Evolutionary conservation across 2,113 vertebrate genomes (phyloP).

Genomic region (Cyrtonyx montezumae): DNA sequence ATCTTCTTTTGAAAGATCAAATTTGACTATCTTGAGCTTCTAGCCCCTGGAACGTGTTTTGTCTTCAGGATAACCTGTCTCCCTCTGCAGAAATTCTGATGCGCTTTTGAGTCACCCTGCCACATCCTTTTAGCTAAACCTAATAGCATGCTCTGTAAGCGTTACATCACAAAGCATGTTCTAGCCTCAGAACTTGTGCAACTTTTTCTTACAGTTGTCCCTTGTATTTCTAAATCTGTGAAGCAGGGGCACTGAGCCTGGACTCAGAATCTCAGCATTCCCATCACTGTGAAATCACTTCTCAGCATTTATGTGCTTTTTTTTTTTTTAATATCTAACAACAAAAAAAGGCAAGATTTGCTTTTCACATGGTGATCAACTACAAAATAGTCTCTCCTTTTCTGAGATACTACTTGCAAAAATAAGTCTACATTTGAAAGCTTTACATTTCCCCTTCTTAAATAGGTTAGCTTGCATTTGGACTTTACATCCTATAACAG

Average conservation of each 20-base stretch:
- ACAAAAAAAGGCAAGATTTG: background rate
- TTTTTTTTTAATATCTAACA: background rate
- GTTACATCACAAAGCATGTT: accelerated
- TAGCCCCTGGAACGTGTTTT: background rate
- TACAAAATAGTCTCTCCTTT: background rate
- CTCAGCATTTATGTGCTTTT: background rate
- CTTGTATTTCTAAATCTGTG: background rate
- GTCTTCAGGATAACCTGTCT: background rate
- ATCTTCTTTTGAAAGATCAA: background rate
- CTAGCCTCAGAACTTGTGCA: background rate
- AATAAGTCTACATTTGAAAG: background rate
- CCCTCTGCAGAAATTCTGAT: background rate
- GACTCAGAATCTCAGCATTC: background rate
- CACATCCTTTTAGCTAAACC: background rate
- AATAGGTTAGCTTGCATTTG: background rate
- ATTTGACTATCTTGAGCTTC: background rate
- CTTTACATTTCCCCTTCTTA: background rate
- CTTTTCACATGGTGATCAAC: background rate
- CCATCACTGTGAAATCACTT: background rate
- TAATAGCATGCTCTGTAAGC: background rate
- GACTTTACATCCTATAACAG: background rate
- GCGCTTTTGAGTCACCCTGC: background rate
- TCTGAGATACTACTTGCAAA: background rate
- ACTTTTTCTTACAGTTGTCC: background rate
- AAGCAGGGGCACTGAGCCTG: background rate